Conservation (phyloP, 2,888 invertebrate species). For the Microctonus aethiopoides region DNA sequence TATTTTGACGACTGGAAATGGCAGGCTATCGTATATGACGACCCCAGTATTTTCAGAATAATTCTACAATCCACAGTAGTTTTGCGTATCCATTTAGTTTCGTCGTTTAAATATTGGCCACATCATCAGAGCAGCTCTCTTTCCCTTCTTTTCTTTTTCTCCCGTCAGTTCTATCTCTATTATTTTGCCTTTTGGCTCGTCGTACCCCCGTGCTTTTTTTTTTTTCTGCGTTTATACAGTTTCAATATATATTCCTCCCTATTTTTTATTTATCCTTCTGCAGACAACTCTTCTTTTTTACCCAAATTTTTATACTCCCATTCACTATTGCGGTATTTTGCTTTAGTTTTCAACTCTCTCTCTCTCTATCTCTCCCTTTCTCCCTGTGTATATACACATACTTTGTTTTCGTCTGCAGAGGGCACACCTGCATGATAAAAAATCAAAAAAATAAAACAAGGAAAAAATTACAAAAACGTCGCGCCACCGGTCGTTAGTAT, state of each 20-base stretch:
- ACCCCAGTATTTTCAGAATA: conserved; percentile 38
- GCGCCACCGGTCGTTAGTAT: background rate
- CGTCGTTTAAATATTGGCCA: conserved; percentile 27
- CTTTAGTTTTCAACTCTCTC: background rate
- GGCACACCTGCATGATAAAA: background rate
- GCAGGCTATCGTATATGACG: conserved; percentile 48
- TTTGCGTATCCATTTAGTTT: conserved; percentile 7
- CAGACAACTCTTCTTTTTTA: background rate
- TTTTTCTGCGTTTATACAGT: background rate
- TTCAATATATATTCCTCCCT: conserved; percentile 12
- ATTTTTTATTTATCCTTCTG: background rate
- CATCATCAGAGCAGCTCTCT: too few species aligned
- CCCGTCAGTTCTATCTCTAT: conserved; percentile 15
- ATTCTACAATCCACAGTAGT: conserved; percentile 21
- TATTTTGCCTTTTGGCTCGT: conserved; percentile 19
- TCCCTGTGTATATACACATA: background rate
- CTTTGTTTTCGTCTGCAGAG: background rate
- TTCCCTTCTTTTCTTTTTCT: background rate
- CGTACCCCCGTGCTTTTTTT: conserved; percentile 3
- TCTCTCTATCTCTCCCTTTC: background rate
- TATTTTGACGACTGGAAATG: conserved; percentile 65
- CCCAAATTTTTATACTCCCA: background rate
- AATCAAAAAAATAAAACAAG: background rate
- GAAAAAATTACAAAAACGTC: background rate
- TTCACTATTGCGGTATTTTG: background rate